Conservation (phyloP, 1,140 invertebrate species). For the Drosophila lowei region DNA sequence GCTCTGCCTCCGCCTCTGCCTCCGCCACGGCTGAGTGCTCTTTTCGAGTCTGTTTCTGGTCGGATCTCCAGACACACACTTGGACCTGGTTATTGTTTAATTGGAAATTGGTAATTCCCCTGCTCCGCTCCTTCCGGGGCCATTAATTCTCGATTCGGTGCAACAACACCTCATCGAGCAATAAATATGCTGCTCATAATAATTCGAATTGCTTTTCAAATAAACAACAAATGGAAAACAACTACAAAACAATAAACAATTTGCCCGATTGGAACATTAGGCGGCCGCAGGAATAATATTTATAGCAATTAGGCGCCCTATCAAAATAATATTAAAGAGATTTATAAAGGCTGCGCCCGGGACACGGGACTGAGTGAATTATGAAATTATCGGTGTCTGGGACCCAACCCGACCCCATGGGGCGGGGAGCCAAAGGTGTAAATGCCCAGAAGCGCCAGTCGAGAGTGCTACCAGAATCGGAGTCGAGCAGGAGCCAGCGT, state of each 20-base stretch:
- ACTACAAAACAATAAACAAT: constrained; percentile 64
- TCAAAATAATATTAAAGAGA: constrained; percentile 82
- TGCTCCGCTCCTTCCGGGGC: constrained; percentile 3
- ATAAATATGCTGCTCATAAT: constrained; percentile 79
- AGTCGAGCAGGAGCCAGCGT: constrained; percentile 9
- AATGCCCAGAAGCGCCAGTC: constrained; percentile 69
- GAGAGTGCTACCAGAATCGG: constrained; percentile 21
- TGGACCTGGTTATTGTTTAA: constrained; percentile 47
- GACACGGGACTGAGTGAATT: constrained; percentile 49
- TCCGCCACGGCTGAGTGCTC: constrained; percentile 16
- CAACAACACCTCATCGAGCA: constrained; percentile 52
- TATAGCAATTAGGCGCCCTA: constrained; percentile 76
- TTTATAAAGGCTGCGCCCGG: constrained; percentile 58
- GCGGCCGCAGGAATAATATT: constrained; percentile 71
- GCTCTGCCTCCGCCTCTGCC: neutral
- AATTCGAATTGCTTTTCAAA: constrained; percentile 82
- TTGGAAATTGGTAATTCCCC: constrained; percentile 21
- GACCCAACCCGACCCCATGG: constrained; percentile 38
- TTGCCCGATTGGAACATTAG: constrained; percentile 43
- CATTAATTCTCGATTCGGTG: constrained; percentile 49
- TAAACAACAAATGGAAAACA: constrained; percentile 61
- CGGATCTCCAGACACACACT: neutral
- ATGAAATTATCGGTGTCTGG: constrained; percentile 64
- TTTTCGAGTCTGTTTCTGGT: neutral
- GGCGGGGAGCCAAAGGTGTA: constrained; percentile 61